A percentile compares a stretch with the other conserved stretches of the same genome.
Conservation (phyloP, 2,888 invertebrate genomes). For the Aquatica leii region DNA sequence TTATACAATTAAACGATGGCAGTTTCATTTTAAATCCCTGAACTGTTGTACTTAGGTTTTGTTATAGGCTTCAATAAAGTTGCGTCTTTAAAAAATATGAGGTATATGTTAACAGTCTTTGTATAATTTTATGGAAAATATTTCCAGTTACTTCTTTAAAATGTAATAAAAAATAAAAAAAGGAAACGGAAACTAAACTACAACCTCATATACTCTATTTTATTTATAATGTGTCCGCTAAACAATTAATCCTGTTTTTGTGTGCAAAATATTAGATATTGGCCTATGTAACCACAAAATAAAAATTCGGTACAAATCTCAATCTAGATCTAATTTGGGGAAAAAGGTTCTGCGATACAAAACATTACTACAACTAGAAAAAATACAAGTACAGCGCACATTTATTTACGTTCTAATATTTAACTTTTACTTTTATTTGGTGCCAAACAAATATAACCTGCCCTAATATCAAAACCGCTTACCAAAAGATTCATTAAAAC, state of each 20-base stretch:
- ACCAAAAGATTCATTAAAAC: slow-evolving; percentile 95
- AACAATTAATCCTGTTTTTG: too few species aligned
- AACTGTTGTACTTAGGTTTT: slow-evolving; percentile 34
- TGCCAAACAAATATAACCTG: slow-evolving; percentile 88
- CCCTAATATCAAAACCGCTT: slow-evolving; percentile 93
- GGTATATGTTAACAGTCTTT: slow-evolving; percentile 7
- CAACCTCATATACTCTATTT: too few species aligned
- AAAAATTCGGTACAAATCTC: too few species aligned
- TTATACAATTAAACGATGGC: slow-evolving; percentile 25
- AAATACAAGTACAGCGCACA: slow-evolving; percentile 34
- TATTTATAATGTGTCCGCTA: too few species aligned
- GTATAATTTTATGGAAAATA: too few species aligned
- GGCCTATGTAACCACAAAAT: too few species aligned
- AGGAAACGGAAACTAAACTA: too few species aligned
- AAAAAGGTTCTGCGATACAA: too few species aligned
- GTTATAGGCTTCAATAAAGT: slow-evolving; percentile 8
- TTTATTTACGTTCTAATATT: slow-evolving; percentile 7
- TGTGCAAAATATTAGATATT: too few species aligned
- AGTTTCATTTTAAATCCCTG: slow-evolving; percentile 37
- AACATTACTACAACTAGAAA: slow-evolving; percentile 1
- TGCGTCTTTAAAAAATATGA: slow-evolving; percentile 3
- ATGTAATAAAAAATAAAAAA: too few species aligned
- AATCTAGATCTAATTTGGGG: too few species aligned
- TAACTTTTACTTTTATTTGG: slow-evolving; percentile 60
- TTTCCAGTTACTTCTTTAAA: too few species aligned